A percentile compares a stretch with the other conserved stretches of the same genome.
phyloP scores from a whole-genome alignment of 2,797 vertebrate genomes.

The Falco berigora region DNA sequence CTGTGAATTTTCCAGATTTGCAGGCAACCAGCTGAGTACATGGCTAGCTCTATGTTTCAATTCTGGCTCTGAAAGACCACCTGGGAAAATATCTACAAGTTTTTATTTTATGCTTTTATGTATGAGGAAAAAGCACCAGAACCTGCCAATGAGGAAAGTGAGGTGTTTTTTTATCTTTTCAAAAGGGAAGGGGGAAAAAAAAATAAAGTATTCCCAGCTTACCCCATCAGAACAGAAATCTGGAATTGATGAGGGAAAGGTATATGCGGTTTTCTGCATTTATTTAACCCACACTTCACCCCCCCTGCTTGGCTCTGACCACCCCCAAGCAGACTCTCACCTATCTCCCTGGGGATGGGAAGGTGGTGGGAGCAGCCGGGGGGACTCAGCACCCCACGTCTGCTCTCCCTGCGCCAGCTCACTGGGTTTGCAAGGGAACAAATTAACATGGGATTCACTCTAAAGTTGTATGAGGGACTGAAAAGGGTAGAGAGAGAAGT shows the following conservation, averaged over 20 bases:
- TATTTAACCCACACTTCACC: not conserved
- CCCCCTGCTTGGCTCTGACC: not conserved
- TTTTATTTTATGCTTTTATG: not conserved
- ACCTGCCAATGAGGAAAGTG: not conserved
- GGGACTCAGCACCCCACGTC: fast-evolving
- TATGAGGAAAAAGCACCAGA: not conserved
- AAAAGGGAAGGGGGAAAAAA: not conserved
- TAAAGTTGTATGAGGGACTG: not conserved
- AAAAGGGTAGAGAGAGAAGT: not conserved
- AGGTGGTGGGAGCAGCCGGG: not conserved
- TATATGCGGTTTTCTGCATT: not conserved
- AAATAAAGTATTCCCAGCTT: not conserved
- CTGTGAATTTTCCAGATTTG: not conserved
- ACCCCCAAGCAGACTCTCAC: not conserved
- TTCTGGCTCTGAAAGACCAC: not conserved
- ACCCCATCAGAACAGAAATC: not conserved
- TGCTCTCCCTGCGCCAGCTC: not conserved
- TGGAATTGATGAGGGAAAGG: not conserved
- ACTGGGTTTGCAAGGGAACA: not conserved
- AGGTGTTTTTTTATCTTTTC: not conserved
- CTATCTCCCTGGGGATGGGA: not conserved
- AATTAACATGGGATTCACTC: not conserved
- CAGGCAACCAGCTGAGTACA: not conserved
- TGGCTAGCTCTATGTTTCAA: not conserved
- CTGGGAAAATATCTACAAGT: not conserved